These are phyloP conservation scores for Platichthys stellatus DNA, from an alignment of 2,113 vertebrate species.

Conservation along the genomic window DNA sequence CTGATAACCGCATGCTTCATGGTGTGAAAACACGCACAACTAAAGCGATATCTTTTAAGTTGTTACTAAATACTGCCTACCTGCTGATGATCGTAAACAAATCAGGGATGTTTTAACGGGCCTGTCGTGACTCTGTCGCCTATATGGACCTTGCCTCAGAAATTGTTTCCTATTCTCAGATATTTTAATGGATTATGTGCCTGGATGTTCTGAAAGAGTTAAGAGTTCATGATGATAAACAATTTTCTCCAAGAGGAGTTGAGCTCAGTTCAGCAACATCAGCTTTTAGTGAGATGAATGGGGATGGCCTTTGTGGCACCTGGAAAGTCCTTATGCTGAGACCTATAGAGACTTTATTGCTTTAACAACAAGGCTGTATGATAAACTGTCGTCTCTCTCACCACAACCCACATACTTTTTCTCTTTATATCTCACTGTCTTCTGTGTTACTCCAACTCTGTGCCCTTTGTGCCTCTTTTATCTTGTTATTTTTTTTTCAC, in stretches of 20 bases:
- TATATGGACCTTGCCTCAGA: background rate
- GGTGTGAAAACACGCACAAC: too few relatives aligned
- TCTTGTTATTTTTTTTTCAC: slow-evolving; percentile 20
- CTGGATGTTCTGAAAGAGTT: slow-evolving; percentile 42
- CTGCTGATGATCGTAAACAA: too few relatives aligned
- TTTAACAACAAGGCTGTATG: slow-evolving; percentile 60
- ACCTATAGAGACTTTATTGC: slow-evolving; percentile 69
- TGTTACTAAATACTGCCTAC: too few relatives aligned
- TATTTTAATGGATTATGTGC: background rate
- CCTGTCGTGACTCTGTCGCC: too few relatives aligned
- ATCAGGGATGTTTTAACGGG: too few relatives aligned
- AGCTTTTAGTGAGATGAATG: slow-evolving; percentile 74
- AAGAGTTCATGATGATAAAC: slow-evolving; percentile 50
- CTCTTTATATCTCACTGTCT: slow-evolving; percentile 27
- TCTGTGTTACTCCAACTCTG: slow-evolving; percentile 10
- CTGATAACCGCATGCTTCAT: too few relatives aligned
- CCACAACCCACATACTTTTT: slow-evolving; percentile 37
- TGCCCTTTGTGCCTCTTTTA: slow-evolving; percentile 27
- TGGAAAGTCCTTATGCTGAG: slow-evolving; percentile 66
- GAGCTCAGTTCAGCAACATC: slow-evolving; percentile 60
- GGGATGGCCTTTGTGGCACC: slow-evolving; percentile 58
- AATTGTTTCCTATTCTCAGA: background rate
- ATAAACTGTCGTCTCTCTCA: slow-evolving; percentile 59
- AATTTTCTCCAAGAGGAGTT: slow-evolving; percentile 24
- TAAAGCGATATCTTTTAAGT: too few relatives aligned